Evolutionary conservation across 2,888 invertebrate genomes (phyloP), one percentile per base, ranked within the genome.

Genomic region (Mythimna vitellina): DNA sequence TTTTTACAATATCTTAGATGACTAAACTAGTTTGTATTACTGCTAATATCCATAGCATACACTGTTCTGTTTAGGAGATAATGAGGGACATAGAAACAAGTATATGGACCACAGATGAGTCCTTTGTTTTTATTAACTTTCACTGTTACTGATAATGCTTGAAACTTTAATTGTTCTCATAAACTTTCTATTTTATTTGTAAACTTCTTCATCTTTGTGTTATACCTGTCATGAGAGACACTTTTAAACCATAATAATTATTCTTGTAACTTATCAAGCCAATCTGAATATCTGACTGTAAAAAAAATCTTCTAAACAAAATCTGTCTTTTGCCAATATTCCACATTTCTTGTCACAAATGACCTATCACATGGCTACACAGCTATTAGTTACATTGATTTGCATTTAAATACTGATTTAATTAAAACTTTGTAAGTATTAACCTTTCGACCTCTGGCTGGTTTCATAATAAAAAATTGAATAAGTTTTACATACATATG

Each of bases 121-220:
- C 49, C 57, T 69, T 65, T 65, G 53, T 63, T 63, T 65, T 56
- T n/a, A 58, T 56, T n/a, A 58, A 32, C 51, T 70, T 70, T 60
- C 49, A 29, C 56, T 66, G 60, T 64, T 60, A 53, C 49, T 8
- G 51, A 46, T 60, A 51, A 49, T 56, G 2, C 9, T 63, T 12
- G 42, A 12, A 42, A 64, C n/a, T 35, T 17, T 4, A 54, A 42
- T 64, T 51, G 12, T 53, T 62, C 64, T 51, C n/a, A 0, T 42
- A 17, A 2, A 62, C 25, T 65, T 51, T 65, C 20, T 46, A 25
- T 56, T 56, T 51, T 42, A 29, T 53, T 65, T 12, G 22, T 51
- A 7, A 49, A 74, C 9, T 58, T 68, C 1, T 3, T 0, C 12
- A 20, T 17, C 38, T 46, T 22, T 5, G 20, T 29, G 20, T 10